Evolutionary conservation across 1,140 invertebrate genomes (phyloP), one percentile per base, ranked within the genome.

Genomic region (Sweltsa coloradensis): DNA sequence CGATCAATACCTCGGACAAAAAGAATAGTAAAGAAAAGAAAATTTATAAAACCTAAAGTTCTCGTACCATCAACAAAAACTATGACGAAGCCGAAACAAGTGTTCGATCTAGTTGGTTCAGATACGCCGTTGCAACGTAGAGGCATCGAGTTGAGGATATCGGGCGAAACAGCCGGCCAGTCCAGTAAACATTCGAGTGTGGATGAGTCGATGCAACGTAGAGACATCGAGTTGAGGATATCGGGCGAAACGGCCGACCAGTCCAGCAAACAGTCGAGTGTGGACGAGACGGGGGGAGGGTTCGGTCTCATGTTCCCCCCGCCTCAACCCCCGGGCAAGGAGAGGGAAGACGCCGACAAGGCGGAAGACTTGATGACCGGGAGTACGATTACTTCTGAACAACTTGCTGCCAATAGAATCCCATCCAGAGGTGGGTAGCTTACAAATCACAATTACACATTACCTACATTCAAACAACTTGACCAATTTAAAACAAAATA

Each of bases 321-420:
- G 41, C 45, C 51, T 44, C 53, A 54, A 26, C 14, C 59, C 47
- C 51, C 60, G 60, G 45, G 52, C n/a, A 50, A 58, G 41, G 47
- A 64, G 41, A 57, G 60, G 44, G 60, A 62, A 39, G 58, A 62
- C 23, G 53, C 60, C 41, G 51, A 59, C 44, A 56, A 50, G 23
- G 52, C 54, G 50, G 50, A 49, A 7, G 22, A 50, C 5, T 36
- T 24, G 44, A 48, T 46, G 5, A 60, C 70, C 16, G 59, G 61
- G 49, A 68, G 74, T 27, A 72, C 72, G 48, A 83, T 87, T 46
- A 75, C 73, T 19, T 70, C 67, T 31, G 74, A 79, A 60, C 73
- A 86, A 63, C 63, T 90, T 24, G 65, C 69, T 46, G 63, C 67
- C 45, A 86, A 86, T 55, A 76, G 75, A 60, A 68, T 90, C 46